Evolutionary conservation across 2,113 vertebrate species (phyloP), one percentile per base, ranked within the genome.

Genomic region (Platichthys stellatus): DNA sequence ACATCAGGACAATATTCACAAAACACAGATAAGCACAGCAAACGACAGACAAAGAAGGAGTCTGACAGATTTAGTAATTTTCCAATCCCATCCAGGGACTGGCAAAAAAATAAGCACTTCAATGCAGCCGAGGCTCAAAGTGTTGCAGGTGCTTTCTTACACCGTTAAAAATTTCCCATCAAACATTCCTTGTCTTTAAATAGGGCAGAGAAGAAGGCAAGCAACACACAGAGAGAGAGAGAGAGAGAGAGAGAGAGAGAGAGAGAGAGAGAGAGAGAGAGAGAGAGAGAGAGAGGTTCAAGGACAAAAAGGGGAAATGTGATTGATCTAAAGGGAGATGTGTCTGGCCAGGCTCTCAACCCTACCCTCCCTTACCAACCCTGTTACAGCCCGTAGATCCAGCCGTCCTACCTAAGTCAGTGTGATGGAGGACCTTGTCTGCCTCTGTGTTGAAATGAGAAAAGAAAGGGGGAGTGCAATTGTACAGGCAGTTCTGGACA

Each of bases 241-340:
- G 26, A 28, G 26, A 28, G 26, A 73, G 76, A 80, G 78, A 28
- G 70, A 85, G 87, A 28, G 26, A 28, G 26, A 28, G 26, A 28
- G 26, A 31, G 31, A 31, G 21, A 76, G 80, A 73, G 76, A 80
- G 78, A 28, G 26, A 28, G 26, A 28, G 26, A 28, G 26, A 28
- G 26, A 31, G 31, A 31, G 21, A 76, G 80, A 73, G 76, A 80
- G 78, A 28, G 70, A 85, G 87, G 89, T 90, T 93, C 92, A 93
- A 92, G 88, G 90, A 89, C 90, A 85, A 71, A 88, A 85, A 89
- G 81, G 85, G 82, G 88, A 90, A 86, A 81, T 85, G 87, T 90
- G 90, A 92, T 92, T 92, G 92, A 93, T 93, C 92, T 90, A 81
- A 90, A 90, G 88, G 87, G 90, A 93, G 90, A 89, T 93, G 90